Conservation (phyloP, 2,888 invertebrate genomes). For the Ophion slaviceki region DNA sequence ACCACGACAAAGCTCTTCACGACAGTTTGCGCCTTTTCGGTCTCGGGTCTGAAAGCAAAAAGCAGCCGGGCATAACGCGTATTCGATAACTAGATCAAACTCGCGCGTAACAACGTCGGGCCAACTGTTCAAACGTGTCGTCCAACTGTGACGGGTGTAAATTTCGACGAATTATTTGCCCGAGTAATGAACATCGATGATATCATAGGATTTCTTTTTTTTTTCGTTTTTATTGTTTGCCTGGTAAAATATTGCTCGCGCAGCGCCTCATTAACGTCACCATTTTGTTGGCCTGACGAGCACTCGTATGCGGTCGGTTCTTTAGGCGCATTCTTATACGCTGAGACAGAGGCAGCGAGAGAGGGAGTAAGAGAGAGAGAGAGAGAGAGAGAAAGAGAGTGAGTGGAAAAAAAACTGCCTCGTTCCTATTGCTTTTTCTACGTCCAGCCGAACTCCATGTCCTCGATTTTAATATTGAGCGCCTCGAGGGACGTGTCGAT, state of each 20-base stretch:
- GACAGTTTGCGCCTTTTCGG: no score
- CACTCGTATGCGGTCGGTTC: background rate
- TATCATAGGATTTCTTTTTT: background rate
- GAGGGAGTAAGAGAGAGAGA: background rate
- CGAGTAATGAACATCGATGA: background rate
- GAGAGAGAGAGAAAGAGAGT: background rate
- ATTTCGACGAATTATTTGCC: conserved; percentile 4
- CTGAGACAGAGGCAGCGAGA: conserved; percentile 17
- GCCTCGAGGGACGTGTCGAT: conserved; percentile 79
- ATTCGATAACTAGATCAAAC: background rate
- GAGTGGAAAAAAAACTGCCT: conserved; percentile 12
- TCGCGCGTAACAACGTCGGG: background rate
- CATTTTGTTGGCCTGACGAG: conserved; percentile 20
- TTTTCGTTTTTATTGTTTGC: conserved; percentile 45
- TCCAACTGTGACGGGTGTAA: background rate
- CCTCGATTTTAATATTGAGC: conserved; percentile 79
- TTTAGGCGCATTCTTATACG: conserved; percentile 17
- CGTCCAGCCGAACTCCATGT: conserved; percentile 79
- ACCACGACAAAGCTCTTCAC: no score
- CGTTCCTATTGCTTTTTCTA: conserved; percentile 55
- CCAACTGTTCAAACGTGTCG: conserved; percentile 42
- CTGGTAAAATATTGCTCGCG: conserved; percentile 59
- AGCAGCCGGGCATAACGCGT: background rate
- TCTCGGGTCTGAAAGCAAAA: no score
- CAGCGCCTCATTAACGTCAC: conserved; percentile 4